phyloP scores from a whole-genome alignment of 2,888 invertebrate genomes.

The Latrodectus hesperus region DNA sequence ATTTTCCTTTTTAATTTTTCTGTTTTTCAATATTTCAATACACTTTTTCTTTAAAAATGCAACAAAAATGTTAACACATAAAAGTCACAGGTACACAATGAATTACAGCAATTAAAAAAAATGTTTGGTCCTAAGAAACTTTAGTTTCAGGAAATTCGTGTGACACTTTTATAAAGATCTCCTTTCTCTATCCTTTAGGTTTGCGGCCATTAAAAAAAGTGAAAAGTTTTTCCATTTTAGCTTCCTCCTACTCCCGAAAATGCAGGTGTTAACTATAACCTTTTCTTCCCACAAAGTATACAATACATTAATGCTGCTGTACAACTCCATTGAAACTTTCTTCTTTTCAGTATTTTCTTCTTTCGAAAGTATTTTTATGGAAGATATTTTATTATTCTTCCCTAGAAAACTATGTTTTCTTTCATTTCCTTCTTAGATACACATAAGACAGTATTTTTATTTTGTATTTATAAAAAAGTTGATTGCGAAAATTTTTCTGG shows the following conservation, averaged over 20 bases:
- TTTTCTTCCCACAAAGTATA: not conserved
- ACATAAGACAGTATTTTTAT: too few species aligned
- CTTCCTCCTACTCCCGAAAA: conserved; percentile 30
- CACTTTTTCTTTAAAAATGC: too few species aligned
- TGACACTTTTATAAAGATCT: not conserved
- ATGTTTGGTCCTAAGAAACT: not conserved
- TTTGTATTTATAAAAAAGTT: too few species aligned
- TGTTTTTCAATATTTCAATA: too few species aligned
- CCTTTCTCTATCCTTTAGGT: not conserved
- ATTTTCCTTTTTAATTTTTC: too few species aligned
- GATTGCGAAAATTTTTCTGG: too few species aligned
- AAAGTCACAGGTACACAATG: too few species aligned
- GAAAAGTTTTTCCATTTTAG: conserved; percentile 1
- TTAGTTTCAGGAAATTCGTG: not conserved
- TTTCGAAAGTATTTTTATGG: not conserved
- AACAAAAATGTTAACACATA: too few species aligned
- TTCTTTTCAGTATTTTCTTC: not conserved
- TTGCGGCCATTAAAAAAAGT: not conserved
- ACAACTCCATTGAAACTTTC: not conserved
- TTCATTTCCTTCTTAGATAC: too few species aligned
- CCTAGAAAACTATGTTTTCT: too few species aligned
- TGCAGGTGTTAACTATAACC: conserved; percentile 32
- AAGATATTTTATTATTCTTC: not conserved
- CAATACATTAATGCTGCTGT: not conserved
- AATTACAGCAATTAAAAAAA: too few species aligned